Evolutionary conservation across 2,113 vertebrate species (phyloP).

Genomic region (Salvator merianae): DNA sequence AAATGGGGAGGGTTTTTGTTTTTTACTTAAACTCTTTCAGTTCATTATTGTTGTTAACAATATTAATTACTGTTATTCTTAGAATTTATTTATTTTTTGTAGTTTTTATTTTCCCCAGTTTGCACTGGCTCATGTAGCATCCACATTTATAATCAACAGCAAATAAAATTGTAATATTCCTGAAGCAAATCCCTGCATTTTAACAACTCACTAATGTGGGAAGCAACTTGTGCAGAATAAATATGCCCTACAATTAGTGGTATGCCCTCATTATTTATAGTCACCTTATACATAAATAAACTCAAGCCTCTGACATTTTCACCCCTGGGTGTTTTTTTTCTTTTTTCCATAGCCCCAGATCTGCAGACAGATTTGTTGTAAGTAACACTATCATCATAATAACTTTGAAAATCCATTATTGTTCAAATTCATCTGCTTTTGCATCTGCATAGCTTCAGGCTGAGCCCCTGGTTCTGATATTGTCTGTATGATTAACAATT

Average conservation of each 20-base stretch:
- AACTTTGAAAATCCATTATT: conserved; percentile 74
- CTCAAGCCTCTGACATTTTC: conserved; percentile 65
- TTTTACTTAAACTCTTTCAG: background rate
- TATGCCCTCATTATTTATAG: conserved; percentile 60
- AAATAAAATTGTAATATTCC: conserved; percentile 67
- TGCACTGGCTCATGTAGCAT: conserved; percentile 40
- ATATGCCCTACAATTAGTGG: conserved; percentile 75
- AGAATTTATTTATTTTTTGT: background rate
- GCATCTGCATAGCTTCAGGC: conserved; percentile 75
- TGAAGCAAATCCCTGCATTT: conserved; percentile 63
- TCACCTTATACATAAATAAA: conserved; percentile 70
- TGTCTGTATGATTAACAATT: conserved; percentile 68
- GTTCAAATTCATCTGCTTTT: conserved; percentile 74
- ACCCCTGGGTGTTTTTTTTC: conserved; percentile 35
- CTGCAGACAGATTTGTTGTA: conserved; percentile 70
- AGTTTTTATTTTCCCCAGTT: conserved; percentile 26
- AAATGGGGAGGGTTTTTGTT: background rate
- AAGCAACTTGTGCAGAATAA: conserved; percentile 71
- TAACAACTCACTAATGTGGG: conserved; percentile 67
- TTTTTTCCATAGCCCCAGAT: conserved; percentile 64
- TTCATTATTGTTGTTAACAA: too few species aligned
- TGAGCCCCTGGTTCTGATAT: conserved; percentile 63
- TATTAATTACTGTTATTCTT: background rate
- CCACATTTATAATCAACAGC: conserved; percentile 66
- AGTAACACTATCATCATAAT: conserved; percentile 66